phyloP scores from a whole-genome alignment of 2,888 invertebrate genomes.

The Abscondita cerata region DNA sequence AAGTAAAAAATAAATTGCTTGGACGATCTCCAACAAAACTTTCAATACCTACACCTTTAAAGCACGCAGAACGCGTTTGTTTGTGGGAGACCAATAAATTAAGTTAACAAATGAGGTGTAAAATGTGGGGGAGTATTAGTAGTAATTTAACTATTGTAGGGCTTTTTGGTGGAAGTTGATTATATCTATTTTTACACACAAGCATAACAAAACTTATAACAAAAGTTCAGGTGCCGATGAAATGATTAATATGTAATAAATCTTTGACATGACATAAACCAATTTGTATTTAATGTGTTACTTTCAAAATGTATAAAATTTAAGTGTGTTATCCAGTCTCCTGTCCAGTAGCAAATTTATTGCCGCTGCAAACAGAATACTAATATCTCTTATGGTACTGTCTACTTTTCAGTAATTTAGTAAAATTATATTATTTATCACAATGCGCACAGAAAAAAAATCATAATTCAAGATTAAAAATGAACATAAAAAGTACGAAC shows the following conservation, averaged over 20 bases:
- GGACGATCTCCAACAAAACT: no score
- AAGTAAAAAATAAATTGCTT: no score
- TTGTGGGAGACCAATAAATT: conserved; percentile 36
- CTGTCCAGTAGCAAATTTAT: conserved; percentile 41
- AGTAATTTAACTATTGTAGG: conserved; percentile 34
- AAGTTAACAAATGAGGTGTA: conserved; percentile 39
- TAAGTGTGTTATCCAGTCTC: conserved; percentile 43
- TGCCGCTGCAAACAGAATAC: conserved; percentile 36
- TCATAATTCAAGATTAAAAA: background rate
- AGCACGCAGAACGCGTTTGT: conserved; percentile 29
- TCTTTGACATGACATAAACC: conserved; percentile 35
- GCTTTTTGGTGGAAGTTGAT: conserved; percentile 18
- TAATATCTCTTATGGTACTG: conserved; percentile 30
- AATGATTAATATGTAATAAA: conserved; percentile 11
- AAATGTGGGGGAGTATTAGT: conserved; percentile 32
- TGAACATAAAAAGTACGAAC: background rate
- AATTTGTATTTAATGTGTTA: conserved; percentile 45
- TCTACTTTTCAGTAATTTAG: conserved; percentile 24
- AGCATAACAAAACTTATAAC: background rate
- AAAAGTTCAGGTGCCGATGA: background rate
- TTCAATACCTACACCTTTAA: conserved; percentile 19
- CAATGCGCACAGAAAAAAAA: background rate
- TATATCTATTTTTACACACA: conserved; percentile 14
- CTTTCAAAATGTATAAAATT: conserved; percentile 41
- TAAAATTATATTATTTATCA: conserved; percentile 5